These are phyloP conservation scores for Oreocharis arfaki DNA, from an alignment of 2,113 vertebrate genomes.

Conservation along the genomic window DNA sequence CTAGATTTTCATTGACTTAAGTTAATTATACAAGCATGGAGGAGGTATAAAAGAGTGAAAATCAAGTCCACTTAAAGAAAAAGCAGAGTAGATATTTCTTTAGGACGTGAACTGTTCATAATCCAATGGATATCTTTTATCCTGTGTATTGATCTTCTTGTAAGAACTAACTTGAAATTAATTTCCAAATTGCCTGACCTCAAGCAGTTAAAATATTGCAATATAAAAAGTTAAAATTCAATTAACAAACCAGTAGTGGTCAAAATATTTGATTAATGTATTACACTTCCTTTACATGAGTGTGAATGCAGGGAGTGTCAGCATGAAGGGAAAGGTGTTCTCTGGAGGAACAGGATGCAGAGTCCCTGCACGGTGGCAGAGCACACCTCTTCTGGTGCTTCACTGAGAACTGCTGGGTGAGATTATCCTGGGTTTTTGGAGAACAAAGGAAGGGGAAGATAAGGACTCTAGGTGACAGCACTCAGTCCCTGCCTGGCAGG, in stretches of 20 bases:
- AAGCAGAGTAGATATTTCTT: background rate
- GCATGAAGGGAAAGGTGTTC: background rate
- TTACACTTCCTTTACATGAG: background rate
- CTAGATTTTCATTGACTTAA: background rate
- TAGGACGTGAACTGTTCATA: background rate
- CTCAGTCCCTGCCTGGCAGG: background rate
- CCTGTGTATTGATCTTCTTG: conserved; percentile 10
- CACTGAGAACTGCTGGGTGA: background rate
- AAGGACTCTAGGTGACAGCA: background rate
- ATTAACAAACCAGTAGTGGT: background rate
- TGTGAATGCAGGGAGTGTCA: background rate
- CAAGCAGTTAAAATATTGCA: background rate
- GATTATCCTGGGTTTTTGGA: background rate
- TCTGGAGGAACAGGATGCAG: background rate
- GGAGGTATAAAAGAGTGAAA: background rate
- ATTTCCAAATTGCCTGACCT: conserved; percentile 15
- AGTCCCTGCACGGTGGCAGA: background rate
- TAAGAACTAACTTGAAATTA: background rate
- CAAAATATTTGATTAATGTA: background rate
- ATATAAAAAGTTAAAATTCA: background rate
- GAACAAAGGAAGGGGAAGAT: background rate
- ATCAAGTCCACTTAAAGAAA: background rate
- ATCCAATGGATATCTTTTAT: background rate
- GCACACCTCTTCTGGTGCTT: background rate
- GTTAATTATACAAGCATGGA: background rate